Base-by-base conservation (phyloP, 2,797 vertebrate species). In the Protonibea diacanthus region DNA sequence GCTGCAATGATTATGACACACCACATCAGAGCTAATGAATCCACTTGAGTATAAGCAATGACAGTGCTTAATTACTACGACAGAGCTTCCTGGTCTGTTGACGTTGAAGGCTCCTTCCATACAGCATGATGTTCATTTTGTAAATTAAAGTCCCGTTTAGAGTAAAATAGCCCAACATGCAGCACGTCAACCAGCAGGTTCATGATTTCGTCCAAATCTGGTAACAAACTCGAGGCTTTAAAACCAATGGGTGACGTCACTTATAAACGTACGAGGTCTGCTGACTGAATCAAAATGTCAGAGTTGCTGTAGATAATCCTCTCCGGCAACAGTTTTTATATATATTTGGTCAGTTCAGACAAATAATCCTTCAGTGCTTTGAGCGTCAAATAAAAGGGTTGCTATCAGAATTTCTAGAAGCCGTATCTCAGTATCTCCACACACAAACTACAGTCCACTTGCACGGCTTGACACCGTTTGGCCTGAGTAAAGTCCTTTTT, bases 381-480 rank as follows among this genome's bases (percentile, higher is more conserved):
- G 14, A 57, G 23, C 21, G 5, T 53, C 20, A 68, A 68, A 25
- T 68, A 5, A 68, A 68, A 2, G 8, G 9, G 17, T 7, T 7
- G 23, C 1, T 3, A 29, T 38, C 14, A 52, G 45, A 21, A 29
- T 21, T 75, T 60, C 51, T 23, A 27, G 21, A 62, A 14, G 6
- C 47, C 5, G 7, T 21, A 63, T 70, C 55, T 60, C 23, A 7
- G 13, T n/a, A 23, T 63, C 27, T 49, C 64, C 44, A 53, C 51
- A 55, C 47, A 18, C 3, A 12, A 55, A 65, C 20, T 53, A 55
- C 65, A 38, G 23, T 55, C 56, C 61, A 8, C 25, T 27, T 44
- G 40, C 40, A n/a, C 14, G 48, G 27, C 25, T 49, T 65, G 66
- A 81, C 72, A 74, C 53, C 65, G 15, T 47, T 74, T 69, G 67